Evolutionary conservation across 2,797 vertebrate species (phyloP), one percentile per base, ranked within the genome.

Genomic region (Falco peregrinus): DNA sequence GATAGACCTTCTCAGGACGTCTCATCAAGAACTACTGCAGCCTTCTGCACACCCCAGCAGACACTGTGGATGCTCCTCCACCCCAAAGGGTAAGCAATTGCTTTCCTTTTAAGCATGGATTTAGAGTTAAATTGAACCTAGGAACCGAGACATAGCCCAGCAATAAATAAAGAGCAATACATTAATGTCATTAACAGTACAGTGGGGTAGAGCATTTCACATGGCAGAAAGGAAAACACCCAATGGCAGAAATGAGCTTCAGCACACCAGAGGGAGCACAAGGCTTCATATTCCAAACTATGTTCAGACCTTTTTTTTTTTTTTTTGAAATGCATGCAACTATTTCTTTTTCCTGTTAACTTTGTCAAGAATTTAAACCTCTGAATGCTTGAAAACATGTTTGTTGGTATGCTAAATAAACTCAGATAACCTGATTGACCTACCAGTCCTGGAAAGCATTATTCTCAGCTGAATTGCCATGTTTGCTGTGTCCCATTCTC

Each of bases 181-280:
- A 64, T 18, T 7, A 68, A 80, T 7, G 5, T 12, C 21, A 51
- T 39, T 80, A 60, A 73, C 45, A 29, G 20, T 24, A 51, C 13
- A 56, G 29, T 12, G 20, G 3, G 41, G 64, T 13, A 28, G 45
- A 79, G 25, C 7, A 33, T 74, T 89, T 87, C 16, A 17, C 5
- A 4, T 1, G 1, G 26, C 41, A 39, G 37, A 35, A 65, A 43
- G 51, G 37, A 39, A 61, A 84, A 37, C 9, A 39, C 9, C 7
- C 4, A 5, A 13, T 1, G 6, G 41, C 19, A 68, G 20, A 84
- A 74, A n/a, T 8, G 28, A 71, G 31, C 20, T 59, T 63, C 68
- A 79, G 57, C 2, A 12, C 16, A 7, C 12, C 67, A 51, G 12
- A 48, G 26, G 16, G 5, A 65, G 53, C 0, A 0, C 11, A 24